Conservation (phyloP, 2,888 invertebrate species). For the Drosophila kambysellisi region DNA sequence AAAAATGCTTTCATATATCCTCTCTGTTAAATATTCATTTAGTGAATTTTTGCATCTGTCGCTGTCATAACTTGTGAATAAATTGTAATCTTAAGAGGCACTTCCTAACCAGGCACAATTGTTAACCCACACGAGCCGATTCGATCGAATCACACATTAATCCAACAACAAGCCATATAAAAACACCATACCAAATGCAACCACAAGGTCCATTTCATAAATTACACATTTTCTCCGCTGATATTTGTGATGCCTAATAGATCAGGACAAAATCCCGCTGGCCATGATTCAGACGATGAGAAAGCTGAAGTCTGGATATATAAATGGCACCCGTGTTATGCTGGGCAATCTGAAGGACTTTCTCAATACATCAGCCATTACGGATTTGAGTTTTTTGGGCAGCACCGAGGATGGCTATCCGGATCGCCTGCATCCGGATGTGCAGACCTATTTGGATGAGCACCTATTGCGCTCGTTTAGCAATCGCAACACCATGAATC, state of each 20-base stretch:
- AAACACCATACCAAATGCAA: background rate
- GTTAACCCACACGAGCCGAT: slow-evolving; percentile 22
- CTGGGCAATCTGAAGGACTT: slow-evolving; percentile 98
- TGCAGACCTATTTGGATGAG: slow-evolving; percentile 94
- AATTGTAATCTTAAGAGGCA: slow-evolving; percentile 55
- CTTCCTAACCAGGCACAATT: slow-evolving; percentile 31
- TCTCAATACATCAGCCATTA: slow-evolving; percentile 98
- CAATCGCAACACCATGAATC: slow-evolving; percentile 89
- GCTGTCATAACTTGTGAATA: slow-evolving; percentile 55
- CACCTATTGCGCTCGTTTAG: slow-evolving; percentile 93
- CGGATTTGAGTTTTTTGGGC: slow-evolving; percentile 97
- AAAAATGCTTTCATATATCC: background rate
- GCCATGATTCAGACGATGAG: slow-evolving; percentile 99
- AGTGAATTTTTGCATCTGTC: slow-evolving; percentile 34
- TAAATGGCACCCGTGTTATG: slow-evolving; percentile 98
- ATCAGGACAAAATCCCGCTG: slow-evolving; percentile 95
- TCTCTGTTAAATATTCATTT: slow-evolving; percentile 1
- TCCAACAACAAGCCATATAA: slow-evolving; percentile 3
- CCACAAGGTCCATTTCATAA: background rate
- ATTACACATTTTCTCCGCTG: slow-evolving; percentile 7
- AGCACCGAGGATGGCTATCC: slow-evolving; percentile 97
- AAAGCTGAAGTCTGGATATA: slow-evolving; percentile 98
- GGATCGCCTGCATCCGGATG: slow-evolving; percentile 92
- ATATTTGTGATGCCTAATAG: slow-evolving; percentile 85
- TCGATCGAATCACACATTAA: slow-evolving; percentile 7